Evolutionary conservation across 2,797 vertebrate genomes (phyloP), one percentile per base, ranked within the genome.

Genomic region (Mycteria americana): DNA sequence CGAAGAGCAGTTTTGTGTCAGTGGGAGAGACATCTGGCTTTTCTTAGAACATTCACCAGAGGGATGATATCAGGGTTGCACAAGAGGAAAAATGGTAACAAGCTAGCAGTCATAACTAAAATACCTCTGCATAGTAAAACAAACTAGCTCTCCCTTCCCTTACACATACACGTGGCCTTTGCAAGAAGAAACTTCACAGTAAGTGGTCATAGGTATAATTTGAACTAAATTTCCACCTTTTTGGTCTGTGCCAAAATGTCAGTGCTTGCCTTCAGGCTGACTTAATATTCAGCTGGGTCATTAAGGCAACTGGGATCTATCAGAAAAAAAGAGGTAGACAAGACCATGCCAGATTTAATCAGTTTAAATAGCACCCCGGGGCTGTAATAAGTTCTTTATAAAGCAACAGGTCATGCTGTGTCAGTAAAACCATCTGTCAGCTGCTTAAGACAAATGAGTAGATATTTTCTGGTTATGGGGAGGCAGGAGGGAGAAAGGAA

Each of bases 221-320:
- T 96, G 48, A 95, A 85, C 59, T 72, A 76, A 77, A 96, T 97
- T 92, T 96, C 89, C 70, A 54, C 45, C 14, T 1, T 65, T 93
- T 93, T 69, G 77, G 64, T 93, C 78, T 89, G 63, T 91, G 77
- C 81, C 92, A 97, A 98, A 98, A 98, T 98, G 97, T 97, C 96
- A 96, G 0, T 79, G 93, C 53, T 94, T 91, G 92, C 97, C 97
- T 97, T 93, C 30, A 89, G 97, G 97, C 88, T 92, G 91, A 28
- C 73, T 88, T 93, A 94, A 89, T 93, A 86, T 86, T 96, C 78
- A 35, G 37, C 70, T 65, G 62, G 94, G 96, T 96, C 90, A 94
- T 75, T 72, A 89, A 95, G 57, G 82, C 85, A 89, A 81, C 60
- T 64, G 65, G 62, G 94, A 82, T 93, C 72, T 88, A 73, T 77